These are phyloP conservation scores for Meghimatium bilineatum DNA, from an alignment of 2,888 invertebrate genomes.

Conservation along the genomic window DNA sequence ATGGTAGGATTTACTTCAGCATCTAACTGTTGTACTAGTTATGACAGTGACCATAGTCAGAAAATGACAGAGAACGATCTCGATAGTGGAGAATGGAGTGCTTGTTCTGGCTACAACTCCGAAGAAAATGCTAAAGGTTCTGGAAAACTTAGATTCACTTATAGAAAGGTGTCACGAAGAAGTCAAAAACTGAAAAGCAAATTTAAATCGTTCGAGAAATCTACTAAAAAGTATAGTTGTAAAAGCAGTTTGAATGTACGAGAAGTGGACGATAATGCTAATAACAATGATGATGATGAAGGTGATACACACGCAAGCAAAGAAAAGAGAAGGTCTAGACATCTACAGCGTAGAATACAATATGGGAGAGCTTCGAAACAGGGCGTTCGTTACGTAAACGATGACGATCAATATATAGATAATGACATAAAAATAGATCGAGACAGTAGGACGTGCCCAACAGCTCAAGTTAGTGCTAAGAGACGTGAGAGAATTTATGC, in stretches of 20 bases:
- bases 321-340: not conserved
- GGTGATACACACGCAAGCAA: not conserved
- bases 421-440: not conserved
- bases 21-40: not conserved
- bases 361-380: conserved; percentile 22
- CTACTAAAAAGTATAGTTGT: not conserved
- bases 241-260: not conserved
- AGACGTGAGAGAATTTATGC: not conserved
- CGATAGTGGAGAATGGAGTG: conserved; percentile 29
- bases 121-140: conserved; percentile 20
- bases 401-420: conserved; percentile 18
- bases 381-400: conserved; percentile 8
- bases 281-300: not conserved
- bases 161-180: conserved; percentile 21
- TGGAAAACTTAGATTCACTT: conserved; percentile 28
- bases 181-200: not conserved
- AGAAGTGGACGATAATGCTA: too few species aligned
- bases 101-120: conserved; percentile 25
- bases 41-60: not conserved
- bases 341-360: not conserved
- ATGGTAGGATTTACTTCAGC: not conserved
- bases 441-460: not conserved
- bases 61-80: not conserved
- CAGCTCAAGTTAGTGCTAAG: not conserved
- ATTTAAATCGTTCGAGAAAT: not conserved